phyloP scores from a whole-genome alignment of 2,797 vertebrate species.

The Pangasius krempfi region DNA sequence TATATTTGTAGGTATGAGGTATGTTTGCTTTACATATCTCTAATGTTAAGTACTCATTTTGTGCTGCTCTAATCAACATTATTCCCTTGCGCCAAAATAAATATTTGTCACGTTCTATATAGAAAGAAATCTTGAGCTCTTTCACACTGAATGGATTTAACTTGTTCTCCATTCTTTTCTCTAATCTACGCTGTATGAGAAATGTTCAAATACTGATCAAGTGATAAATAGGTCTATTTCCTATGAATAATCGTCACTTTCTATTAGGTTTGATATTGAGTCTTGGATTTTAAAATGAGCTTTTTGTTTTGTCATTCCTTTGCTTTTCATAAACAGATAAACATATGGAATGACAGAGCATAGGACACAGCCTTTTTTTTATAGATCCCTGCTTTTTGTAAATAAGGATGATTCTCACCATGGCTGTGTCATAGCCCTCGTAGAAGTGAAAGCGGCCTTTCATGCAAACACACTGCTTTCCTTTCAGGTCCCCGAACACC shows the following conservation, averaged over 20 bases:
- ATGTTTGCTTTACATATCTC: neutral
- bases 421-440: slow-evolving; percentile 76
- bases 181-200: neutral
- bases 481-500: slow-evolving; percentile 81
- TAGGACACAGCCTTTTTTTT: neutral
- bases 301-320: neutral
- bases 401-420: slow-evolving; percentile 66
- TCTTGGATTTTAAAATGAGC: neutral
- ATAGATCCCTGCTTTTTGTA: neutral
- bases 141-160: neutral
- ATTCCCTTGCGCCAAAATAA: neutral
- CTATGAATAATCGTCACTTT: neutral
- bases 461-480: slow-evolving; percentile 82
- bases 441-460: slow-evolving; percentile 86
- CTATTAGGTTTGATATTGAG: neutral
- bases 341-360: slow-evolving; percentile 3
- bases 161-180: neutral
- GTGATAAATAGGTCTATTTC: neutral
- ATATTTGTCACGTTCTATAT: neutral
- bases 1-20: too few relatives aligned
- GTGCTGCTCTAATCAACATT: neutral
- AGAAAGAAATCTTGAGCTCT: neutral
- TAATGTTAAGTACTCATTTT: neutral
- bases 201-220: neutral
- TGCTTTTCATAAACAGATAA: neutral